Evolutionary conservation across 2,797 vertebrate species (phyloP).

Genomic region (Bovichtus variegatus): DNA sequence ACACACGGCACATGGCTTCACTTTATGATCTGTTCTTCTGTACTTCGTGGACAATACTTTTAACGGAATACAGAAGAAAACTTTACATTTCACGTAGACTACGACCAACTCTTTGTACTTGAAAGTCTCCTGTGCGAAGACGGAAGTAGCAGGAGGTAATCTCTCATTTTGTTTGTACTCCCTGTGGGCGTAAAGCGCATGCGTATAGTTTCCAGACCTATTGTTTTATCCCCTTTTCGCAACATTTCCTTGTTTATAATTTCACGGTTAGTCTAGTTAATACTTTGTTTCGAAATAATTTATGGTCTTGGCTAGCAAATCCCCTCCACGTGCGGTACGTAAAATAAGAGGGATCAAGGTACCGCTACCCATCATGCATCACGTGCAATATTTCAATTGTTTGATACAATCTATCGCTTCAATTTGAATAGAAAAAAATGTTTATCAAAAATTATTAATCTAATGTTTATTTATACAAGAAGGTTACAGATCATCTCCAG

Average conservation of each 20-base stretch:
- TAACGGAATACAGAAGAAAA: background rate
- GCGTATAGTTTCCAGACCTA: accelerated
- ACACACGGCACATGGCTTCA: background rate
- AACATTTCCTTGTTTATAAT: accelerated
- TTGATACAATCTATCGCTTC: accelerated
- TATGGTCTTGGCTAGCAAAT: background rate
- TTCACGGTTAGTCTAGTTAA: accelerated
- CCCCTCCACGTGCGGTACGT: accelerated
- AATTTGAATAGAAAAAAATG: background rate
- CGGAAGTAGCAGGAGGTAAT: background rate
- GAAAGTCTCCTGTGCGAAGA: background rate
- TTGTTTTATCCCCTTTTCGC: too few relatives aligned
- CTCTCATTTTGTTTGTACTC: background rate
- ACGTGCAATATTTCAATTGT: accelerated
- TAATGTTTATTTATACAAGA: too few relatives aligned
- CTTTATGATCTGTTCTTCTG: background rate
- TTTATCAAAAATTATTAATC: background rate
- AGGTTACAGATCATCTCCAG: accelerated
- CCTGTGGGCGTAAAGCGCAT: slow-evolving; percentile 10
- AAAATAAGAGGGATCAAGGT: accelerated
- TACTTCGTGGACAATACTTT: too few relatives aligned
- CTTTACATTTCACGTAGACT: background rate
- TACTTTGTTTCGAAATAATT: accelerated
- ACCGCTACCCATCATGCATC: slow-evolving; percentile 55
- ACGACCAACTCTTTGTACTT: background rate